Evolutionary conservation across 2,113 vertebrate genomes (phyloP).

Genomic region (Motacilla alba): DNA sequence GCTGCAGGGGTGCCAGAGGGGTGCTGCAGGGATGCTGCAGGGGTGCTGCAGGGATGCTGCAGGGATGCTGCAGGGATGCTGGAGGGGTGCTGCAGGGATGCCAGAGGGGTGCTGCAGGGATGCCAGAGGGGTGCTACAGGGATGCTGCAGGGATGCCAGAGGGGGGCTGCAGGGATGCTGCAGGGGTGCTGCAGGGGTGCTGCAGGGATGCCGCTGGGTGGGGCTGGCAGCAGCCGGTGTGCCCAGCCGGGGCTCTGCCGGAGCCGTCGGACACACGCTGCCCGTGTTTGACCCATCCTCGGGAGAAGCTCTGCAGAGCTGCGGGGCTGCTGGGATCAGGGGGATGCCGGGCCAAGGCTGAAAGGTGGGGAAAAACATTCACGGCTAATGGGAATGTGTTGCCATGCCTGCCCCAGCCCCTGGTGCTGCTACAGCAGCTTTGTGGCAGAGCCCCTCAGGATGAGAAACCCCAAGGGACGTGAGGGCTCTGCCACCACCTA

Average conservation of each 20-base stretch:
- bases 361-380: background rate
- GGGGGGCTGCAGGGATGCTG: background rate
- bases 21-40: background rate
- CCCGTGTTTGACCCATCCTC: accelerated
- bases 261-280: accelerated
- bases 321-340: no score
- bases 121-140: background rate
- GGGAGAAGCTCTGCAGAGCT: background rate
- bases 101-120: no score
- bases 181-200: background rate
- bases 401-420: background rate
- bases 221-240: background rate
- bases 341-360: background rate
- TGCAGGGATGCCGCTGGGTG: accelerated
- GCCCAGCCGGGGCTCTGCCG: no score
- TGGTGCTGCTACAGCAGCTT: background rate
- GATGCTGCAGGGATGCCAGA: no score
- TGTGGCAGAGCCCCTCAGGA: background rate
- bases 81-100: no score
- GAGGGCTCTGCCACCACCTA: background rate
- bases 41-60: no score
- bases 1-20: no score
- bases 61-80: no score
- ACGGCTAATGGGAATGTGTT: background rate
- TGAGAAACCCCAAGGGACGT: accelerated